phyloP scores from a whole-genome alignment of 2,888 invertebrate species.

The Melanophora roralis region DNA sequence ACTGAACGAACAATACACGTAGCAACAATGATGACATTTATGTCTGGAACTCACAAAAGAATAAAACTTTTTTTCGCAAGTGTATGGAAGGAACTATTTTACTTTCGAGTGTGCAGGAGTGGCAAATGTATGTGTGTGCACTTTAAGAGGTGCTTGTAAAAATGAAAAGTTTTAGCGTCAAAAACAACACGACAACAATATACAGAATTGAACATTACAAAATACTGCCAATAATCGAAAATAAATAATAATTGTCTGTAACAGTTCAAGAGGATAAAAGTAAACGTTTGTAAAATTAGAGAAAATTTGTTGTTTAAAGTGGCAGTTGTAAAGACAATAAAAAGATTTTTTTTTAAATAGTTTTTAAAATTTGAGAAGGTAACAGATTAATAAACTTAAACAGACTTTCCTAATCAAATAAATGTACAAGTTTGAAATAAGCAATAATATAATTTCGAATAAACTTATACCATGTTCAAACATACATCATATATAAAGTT shows the following conservation, averaged over 20 bases:
- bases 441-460: too few species aligned
- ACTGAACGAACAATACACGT: slow-evolving; percentile 34
- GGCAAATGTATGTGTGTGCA: neutral
- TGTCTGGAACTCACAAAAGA: slow-evolving; percentile 3
- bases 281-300: neutral
- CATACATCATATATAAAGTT: too few species aligned
- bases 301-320: neutral
- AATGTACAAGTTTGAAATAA: too few species aligned
- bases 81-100: neutral
- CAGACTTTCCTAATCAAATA: too few species aligned
- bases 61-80: neutral
- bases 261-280: slow-evolving; percentile 21
- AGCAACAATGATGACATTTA: slow-evolving; percentile 49
- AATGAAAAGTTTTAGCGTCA: slow-evolving; percentile 40
- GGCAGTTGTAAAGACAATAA: too few species aligned
- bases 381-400: neutral
- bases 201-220: slow-evolving; percentile 27
- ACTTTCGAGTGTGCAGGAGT: slow-evolving; percentile 29
- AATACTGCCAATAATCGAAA: slow-evolving; percentile 48
- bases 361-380: too few species aligned
- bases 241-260: slow-evolving; percentile 28
- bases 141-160: slow-evolving; percentile 20
- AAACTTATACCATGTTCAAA: too few species aligned
- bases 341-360: too few species aligned
- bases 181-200: slow-evolving; percentile 4